Evolutionary conservation across 2,888 invertebrate genomes (phyloP).

Genomic region (Emmelina monodactyla): DNA sequence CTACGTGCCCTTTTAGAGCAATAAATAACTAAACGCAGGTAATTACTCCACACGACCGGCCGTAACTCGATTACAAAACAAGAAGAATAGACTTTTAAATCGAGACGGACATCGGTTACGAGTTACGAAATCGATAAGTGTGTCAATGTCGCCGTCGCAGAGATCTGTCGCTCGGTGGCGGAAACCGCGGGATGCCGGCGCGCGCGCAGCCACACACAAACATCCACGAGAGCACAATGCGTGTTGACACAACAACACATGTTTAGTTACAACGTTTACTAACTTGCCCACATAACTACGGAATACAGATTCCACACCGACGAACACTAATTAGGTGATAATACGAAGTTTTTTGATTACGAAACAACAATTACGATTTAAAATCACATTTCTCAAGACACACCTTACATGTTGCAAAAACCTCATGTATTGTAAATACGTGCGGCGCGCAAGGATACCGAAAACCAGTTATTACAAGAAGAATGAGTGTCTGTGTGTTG

Average conservation of each 20-base stretch:
- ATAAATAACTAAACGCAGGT: conserved; percentile 1
- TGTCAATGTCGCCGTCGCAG: conserved; percentile 37
- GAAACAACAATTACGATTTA: neutral
- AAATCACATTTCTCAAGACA: neutral
- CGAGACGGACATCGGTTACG: conserved; percentile 25
- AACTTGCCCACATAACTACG: too few species aligned
- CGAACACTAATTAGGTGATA: too few species aligned
- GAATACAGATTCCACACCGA: too few species aligned
- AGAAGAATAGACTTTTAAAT: conserved; percentile 25
- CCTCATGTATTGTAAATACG: neutral
- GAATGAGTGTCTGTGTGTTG: conserved; percentile 9
- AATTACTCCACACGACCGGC: too few species aligned
- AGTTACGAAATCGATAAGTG: conserved; percentile 39
- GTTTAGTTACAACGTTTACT: too few species aligned
- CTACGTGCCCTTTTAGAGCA: too few species aligned
- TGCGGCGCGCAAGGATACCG: conserved; percentile 5
- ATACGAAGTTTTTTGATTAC: too few species aligned
- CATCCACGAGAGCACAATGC: conserved; percentile 10
- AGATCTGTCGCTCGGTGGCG: conserved; percentile 2
- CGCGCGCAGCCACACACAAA: conserved; percentile 22
- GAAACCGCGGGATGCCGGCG: conserved; percentile 22
- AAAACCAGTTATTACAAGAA: conserved; percentile 14
- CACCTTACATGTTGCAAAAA: neutral
- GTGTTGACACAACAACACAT: neutral
- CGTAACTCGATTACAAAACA: conserved; percentile 10